Evolutionary conservation across 2,888 invertebrate species (phyloP).

Genomic region (Drosophila aldrichi): DNA sequence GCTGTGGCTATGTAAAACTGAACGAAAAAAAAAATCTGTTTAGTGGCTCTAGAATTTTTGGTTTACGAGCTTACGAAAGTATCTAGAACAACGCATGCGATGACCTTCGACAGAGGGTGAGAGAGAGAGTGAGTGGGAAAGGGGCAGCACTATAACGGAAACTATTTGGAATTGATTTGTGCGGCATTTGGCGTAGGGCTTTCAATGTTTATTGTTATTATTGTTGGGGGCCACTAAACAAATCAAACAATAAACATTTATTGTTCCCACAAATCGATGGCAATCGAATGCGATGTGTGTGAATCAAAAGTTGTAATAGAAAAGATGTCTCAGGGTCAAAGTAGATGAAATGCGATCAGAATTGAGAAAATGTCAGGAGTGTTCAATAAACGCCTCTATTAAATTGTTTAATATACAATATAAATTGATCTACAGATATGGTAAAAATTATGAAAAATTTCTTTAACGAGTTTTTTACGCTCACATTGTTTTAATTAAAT

Average conservation of each 20-base stretch:
- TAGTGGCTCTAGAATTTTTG: constrained; percentile 53
- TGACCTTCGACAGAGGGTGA: constrained; percentile 60
- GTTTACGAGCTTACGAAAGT: constrained; percentile 30
- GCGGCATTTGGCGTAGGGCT: constrained; percentile 69
- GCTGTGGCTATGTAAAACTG: constrained; percentile 18
- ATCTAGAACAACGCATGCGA: constrained; percentile 47
- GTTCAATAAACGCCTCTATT: constrained; percentile 55
- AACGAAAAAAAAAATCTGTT: constrained; percentile 33
- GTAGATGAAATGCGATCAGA: neutral
- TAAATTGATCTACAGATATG: constrained; percentile 26
- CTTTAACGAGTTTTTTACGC: constrained; percentile 34
- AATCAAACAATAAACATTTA: constrained; percentile 77
- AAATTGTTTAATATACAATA: constrained; percentile 31
- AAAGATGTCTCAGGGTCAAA: constrained; percentile 20
- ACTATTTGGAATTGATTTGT: constrained; percentile 55
- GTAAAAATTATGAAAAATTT: constrained; percentile 27
- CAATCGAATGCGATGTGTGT: constrained; percentile 64
- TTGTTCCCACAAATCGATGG: constrained; percentile 71
- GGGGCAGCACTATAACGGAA: constrained; percentile 2
- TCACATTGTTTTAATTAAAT: constrained; percentile 17
- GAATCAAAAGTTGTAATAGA: constrained; percentile 31
- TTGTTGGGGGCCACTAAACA: constrained; percentile 70
- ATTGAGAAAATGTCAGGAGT: constrained; percentile 46
- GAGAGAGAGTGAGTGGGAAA: neutral
- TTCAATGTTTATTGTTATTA: constrained; percentile 64